Conservation (phyloP, 2,888 invertebrate genomes). For the Lysandra coridon region DNA sequence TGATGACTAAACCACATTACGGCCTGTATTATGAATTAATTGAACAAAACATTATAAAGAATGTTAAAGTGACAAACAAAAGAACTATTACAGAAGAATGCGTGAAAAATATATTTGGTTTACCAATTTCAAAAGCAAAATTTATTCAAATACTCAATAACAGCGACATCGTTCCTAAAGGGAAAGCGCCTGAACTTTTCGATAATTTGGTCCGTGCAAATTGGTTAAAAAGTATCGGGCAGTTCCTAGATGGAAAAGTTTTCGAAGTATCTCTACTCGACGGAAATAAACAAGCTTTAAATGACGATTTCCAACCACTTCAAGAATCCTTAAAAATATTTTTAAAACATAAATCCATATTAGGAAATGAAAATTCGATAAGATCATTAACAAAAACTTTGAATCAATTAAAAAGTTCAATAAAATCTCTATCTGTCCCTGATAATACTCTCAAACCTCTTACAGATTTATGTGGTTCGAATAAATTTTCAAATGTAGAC, state of each 20-base stretch:
- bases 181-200: neutral
- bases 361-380: slow-evolving; percentile 26
- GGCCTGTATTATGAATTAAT: slow-evolving; percentile 23
- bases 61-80: slow-evolving; percentile 15
- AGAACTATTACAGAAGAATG: neutral
- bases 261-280: neutral
- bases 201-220: neutral
- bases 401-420: slow-evolving; percentile 25
- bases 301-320: neutral
- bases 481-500: slow-evolving; percentile 29
- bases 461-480: neutral
- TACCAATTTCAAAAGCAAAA: slow-evolving; percentile 4
- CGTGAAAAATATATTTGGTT: slow-evolving; percentile 22
- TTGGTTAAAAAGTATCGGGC: slow-evolving; percentile 1
- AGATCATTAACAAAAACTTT: slow-evolving; percentile 15
- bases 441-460: slow-evolving; percentile 32
- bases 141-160: slow-evolving; percentile 10
- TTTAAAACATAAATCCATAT: slow-evolving; percentile 18
- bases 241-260: neutral
- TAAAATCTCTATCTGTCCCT: slow-evolving; percentile 20
- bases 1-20: slow-evolving; percentile 29
- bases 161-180: neutral
- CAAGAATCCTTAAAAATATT: slow-evolving; percentile 25
- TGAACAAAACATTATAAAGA: slow-evolving; percentile 18
- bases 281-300: neutral